Conservation (phyloP, 2,113 vertebrate species). For the Pagrus major region DNA sequence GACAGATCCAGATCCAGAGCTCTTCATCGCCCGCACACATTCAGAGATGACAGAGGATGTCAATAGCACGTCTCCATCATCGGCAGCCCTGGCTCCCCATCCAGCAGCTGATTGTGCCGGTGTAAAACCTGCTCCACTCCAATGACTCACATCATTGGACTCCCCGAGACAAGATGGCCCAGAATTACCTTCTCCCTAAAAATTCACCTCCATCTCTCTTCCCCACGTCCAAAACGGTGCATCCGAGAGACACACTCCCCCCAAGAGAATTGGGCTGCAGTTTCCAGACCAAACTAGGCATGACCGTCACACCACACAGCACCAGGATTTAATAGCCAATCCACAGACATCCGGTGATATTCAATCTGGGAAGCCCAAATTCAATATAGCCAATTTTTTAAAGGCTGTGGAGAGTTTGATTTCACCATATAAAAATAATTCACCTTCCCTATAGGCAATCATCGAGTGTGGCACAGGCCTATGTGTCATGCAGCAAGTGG, state of each 20-base stretch:
- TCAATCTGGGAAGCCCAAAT: conserved; percentile 45
- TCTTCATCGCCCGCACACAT: conserved; percentile 58
- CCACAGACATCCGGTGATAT: conserved; percentile 40
- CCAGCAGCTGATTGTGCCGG: conserved; percentile 67
- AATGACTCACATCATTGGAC: conserved; percentile 74
- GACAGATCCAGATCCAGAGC: conserved; percentile 59
- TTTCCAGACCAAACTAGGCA: conserved; percentile 55
- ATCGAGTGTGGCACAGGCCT: conserved; percentile 10
- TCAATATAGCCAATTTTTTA: conserved; percentile 43
- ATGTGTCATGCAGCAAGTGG: conserved; percentile 47
- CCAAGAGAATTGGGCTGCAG: conserved; percentile 43
- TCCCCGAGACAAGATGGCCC: conserved; percentile 63
- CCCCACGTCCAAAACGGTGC: conserved; percentile 8
- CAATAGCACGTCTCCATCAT: conserved; percentile 79
- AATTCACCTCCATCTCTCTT: conserved; percentile 25
- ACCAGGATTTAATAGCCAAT: conserved; percentile 55
- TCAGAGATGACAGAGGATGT: conserved; percentile 69
- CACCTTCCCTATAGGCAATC: conserved; percentile 38
- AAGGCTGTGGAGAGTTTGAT: conserved; percentile 40
- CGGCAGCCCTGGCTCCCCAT: conserved; percentile 34
- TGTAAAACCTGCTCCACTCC: conserved; percentile 73
- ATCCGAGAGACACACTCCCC: conserved; percentile 17
- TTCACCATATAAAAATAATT: conserved; percentile 42
- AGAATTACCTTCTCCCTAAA: conserved; percentile 57
- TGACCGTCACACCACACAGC: conserved; percentile 40